A percentile compares a stretch with the other conserved stretches of the same genome.
These are phyloP conservation scores for Lithophane socia DNA, from an alignment of 2,888 invertebrate species.

Conservation along the genomic window DNA sequence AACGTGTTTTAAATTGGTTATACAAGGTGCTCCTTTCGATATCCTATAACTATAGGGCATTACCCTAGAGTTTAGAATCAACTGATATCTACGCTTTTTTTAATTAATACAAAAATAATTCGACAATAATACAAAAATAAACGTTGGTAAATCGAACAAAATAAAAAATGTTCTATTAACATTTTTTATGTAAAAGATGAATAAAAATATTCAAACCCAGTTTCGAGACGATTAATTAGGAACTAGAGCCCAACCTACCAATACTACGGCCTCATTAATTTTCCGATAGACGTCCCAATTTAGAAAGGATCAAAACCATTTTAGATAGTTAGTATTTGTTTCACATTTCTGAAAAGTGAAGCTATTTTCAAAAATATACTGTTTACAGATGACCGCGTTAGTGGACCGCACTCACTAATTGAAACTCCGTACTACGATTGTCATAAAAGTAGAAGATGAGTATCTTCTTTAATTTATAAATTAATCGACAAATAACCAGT, in stretches of 20 bases:
- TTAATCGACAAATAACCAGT: no score
- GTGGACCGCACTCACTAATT: not conserved
- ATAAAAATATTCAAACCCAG: not conserved
- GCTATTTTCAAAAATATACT: not conserved
- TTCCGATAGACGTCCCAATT: not conserved
- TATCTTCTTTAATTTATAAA: no score
- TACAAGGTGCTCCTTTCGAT: not conserved
- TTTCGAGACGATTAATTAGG: constrained; percentile 6
- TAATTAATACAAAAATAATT: no score
- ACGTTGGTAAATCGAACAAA: no score
- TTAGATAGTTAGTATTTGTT: not conserved
- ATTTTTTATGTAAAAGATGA: not conserved
- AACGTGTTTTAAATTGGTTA: not conserved
- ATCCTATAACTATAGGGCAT: no score
- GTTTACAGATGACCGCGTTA: not conserved
- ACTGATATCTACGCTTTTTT: no score
- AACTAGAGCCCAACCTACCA: not conserved
- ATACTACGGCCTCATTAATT: constrained; percentile 12
- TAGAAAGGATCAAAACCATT: not conserved
- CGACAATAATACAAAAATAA: no score
- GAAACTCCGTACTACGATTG: not conserved
- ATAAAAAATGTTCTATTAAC: not conserved
- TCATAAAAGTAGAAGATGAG: no score
- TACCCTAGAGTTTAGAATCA: no score
- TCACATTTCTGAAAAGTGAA: not conserved